A percentile compares a stretch with the other conserved stretches of the same genome.
These are phyloP conservation scores for Coilia nasus DNA, from an alignment of 2,797 vertebrate genomes.

Conservation along the genomic window DNA sequence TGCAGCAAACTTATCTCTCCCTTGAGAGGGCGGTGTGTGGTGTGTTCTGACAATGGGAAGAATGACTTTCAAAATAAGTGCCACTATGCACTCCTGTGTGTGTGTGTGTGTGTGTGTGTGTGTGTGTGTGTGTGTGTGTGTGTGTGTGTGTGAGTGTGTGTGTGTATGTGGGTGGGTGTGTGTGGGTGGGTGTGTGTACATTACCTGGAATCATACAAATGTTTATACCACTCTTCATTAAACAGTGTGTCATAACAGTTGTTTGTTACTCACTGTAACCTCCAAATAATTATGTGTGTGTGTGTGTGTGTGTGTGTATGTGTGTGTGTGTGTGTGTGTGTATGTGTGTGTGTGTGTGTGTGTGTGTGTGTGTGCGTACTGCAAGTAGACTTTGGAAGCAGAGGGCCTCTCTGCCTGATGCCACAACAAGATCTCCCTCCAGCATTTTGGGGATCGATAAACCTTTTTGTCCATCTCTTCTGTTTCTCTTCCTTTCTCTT, in stretches of 20 bases:
- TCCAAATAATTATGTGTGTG: slow-evolving; percentile 13
- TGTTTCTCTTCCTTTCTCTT: not conserved
- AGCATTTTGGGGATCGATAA: not conserved
- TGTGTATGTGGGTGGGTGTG: slow-evolving; percentile 18
- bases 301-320: slow-evolving; percentile 6
- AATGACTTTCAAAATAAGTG: not conserved
- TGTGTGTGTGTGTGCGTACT: slow-evolving; percentile 26
- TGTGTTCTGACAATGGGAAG: not conserved
- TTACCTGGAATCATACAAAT: no score
- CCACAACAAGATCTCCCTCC: not conserved
- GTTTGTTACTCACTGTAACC: not conserved
- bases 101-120: not conserved
- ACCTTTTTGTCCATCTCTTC: not conserved
- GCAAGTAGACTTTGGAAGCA: not conserved
- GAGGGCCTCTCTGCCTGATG: not conserved
- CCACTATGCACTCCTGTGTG: not conserved
- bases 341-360: slow-evolving; percentile 18
- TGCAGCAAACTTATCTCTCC: slow-evolving; percentile 7
- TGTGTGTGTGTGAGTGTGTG: slow-evolving; percentile 34
- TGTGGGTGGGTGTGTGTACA: no score
- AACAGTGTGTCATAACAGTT: not conserved
- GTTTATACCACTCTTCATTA: no score
- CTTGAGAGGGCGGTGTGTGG: not conserved
- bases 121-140: slow-evolving; percentile 1
- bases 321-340: slow-evolving; percentile 24